Conservation (phyloP, 2,113 vertebrate species). For the Pristiophorus japonicus region DNA sequence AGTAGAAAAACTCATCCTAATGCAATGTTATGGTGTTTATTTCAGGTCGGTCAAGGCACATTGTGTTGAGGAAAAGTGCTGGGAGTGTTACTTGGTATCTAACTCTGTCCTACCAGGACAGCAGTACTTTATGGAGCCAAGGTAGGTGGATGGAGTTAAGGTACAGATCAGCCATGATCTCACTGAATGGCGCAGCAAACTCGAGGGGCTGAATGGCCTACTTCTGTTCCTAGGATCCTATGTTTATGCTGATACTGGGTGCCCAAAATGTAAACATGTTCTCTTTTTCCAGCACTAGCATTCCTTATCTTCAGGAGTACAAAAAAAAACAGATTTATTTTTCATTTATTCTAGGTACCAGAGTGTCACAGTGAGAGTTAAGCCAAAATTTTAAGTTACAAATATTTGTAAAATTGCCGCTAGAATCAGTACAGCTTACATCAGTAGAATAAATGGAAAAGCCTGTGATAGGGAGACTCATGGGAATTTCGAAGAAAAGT, state of each 20-base stretch:
- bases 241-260: background rate
- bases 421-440: background rate
- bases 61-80: background rate
- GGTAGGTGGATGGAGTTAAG: background rate
- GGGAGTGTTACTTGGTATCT: background rate
- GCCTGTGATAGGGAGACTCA: background rate
- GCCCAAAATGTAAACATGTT: too few species aligned
- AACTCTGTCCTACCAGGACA: too few species aligned
- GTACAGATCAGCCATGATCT: background rate
- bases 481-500: background rate
- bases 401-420: background rate
- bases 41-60: too few species aligned
- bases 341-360: background rate
- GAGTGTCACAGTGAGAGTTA: background rate
- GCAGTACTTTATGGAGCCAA: background rate
- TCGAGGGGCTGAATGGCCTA: background rate
- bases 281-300: background rate
- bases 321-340: background rate
- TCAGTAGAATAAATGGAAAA: background rate
- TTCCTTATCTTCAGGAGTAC: background rate
- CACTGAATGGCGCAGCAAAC: background rate
- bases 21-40: background rate
- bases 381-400: background rate
- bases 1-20: background rate
- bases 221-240: background rate